Percentiles rank a stretch among this genome's conserved stretches.
These are phyloP conservation scores for Drosophila kepulauana DNA, from an alignment of 1,140 invertebrate species.

Conservation along the genomic window DNA sequence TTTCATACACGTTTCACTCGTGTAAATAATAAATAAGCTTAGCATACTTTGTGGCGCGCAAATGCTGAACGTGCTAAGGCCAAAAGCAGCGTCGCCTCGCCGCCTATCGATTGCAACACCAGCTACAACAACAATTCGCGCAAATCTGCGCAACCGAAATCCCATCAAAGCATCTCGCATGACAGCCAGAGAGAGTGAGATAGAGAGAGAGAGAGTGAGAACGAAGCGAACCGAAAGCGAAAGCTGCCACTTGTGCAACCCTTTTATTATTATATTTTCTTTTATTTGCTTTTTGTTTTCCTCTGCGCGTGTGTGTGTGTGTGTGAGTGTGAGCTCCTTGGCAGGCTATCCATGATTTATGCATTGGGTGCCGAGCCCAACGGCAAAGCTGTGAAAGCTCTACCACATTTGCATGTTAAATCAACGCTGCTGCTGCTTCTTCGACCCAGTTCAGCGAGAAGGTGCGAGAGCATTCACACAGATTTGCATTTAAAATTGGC, in stretches of 20 bases:
- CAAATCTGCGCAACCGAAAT: slow-evolving; percentile 31
- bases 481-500: slow-evolving; percentile 46
- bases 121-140: slow-evolving; percentile 8
- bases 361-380: slow-evolving; percentile 55
- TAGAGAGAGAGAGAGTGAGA: too few species aligned
- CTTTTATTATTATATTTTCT: slow-evolving; percentile 46
- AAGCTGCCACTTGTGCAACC: slow-evolving; percentile 73
- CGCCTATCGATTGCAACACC: slow-evolving; percentile 72
- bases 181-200: too few species aligned
- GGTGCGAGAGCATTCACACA: slow-evolving; percentile 17
- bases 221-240: slow-evolving; percentile 56
- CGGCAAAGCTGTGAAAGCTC: slow-evolving; percentile 53
- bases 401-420: slow-evolving; percentile 72
- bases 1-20: slow-evolving; percentile 79
- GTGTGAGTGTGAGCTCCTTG: slow-evolving; percentile 13
- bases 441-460: background rate
- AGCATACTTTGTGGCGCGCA: slow-evolving; percentile 76
- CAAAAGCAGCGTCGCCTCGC: slow-evolving; percentile 44
- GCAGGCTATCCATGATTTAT: slow-evolving; percentile 69
- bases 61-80: slow-evolving; percentile 60
- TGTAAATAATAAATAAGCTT: slow-evolving; percentile 83
- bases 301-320: background rate
- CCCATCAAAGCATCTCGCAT: slow-evolving; percentile 21
- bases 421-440: slow-evolving; percentile 24
- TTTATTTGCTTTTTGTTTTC: slow-evolving; percentile 26